Evolutionary conservation across 2,797 vertebrate genomes (phyloP), one percentile per base, ranked within the genome.

Genomic region (Vireo griseus): DNA sequence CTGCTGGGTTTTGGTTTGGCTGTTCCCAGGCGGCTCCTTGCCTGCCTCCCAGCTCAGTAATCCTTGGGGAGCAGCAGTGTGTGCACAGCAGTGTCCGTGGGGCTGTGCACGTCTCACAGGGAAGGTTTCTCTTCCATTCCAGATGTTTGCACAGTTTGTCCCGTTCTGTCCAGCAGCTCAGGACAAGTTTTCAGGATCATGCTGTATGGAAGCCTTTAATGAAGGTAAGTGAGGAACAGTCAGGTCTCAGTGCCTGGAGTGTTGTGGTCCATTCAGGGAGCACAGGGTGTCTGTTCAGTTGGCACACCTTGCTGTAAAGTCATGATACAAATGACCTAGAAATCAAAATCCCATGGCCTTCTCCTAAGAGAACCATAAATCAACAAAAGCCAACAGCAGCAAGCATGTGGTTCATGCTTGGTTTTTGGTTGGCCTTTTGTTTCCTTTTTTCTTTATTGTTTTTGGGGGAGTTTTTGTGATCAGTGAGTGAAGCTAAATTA

Each of bases 171-270:
- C 99, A 99, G 98, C 99, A 99, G 96, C 98, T 99, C 91, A 98
- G 99, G 97, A 99, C 99, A 50, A 99, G 99, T 97, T 99, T 99
- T 97, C 99, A 99, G 59, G 99, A 99, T 97, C 99, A 99, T 18
- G 99, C 99, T 1, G 99, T 99, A 83, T 99, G 99, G 99, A 99
- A 99, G 94, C 99, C 99, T 44, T 98, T 99, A 95, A 99, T 99
- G 99, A 99, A 99, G 99, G 99, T 99, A 93, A 92, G 97, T 45
- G 65, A 80, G 39, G 86, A 57, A 12, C 26, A 78, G 66, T 26
- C 44, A 79, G n/a, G 33, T 45, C 29, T n/a, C 40, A 39, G 19
- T 39, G 29, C 42, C 37, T 33, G 40, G 28, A 39, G 31, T 52
- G 15, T 31, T 86, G 17, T 44, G 39, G 61, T 79, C 22, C 24